Percentiles rank a stretch among this genome's conserved stretches.
Evolutionary conservation across 2,113 vertebrate genomes (phyloP).

Genomic region (Aphyosemion australe): DNA sequence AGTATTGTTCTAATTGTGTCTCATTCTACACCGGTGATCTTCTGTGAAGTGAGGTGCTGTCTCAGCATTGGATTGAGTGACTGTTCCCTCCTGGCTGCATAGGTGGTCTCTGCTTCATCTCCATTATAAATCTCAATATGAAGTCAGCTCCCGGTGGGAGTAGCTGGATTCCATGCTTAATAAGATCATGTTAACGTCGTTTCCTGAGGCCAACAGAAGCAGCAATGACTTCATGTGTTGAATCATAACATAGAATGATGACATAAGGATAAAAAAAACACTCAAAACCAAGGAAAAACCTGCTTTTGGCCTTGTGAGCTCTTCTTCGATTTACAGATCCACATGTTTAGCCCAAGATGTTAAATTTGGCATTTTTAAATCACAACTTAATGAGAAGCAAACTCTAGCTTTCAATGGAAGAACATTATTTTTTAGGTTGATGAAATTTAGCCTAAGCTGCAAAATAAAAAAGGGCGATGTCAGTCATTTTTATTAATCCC

Average conservation of each 20-base stretch:
- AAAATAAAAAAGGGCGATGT: too few relatives aligned
- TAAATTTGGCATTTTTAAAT: too few relatives aligned
- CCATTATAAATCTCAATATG: slow-evolving; percentile 6
- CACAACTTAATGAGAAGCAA: too few relatives aligned
- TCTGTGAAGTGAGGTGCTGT: too few relatives aligned
- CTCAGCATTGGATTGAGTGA: too few relatives aligned
- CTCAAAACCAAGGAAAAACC: slow-evolving; percentile 7
- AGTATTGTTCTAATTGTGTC: background rate
- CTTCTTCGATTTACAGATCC: too few relatives aligned
- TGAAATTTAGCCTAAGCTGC: too few relatives aligned
- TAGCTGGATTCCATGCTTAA: slow-evolving; percentile 16
- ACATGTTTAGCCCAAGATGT: too few relatives aligned
- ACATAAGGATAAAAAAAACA: slow-evolving; percentile 11
- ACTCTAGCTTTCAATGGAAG: too few relatives aligned
- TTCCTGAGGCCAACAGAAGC: slow-evolving; percentile 9
- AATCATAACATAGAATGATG: slow-evolving; percentile 22
- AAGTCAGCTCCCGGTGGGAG: slow-evolving; percentile 19
- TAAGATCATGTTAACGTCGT: slow-evolving; percentile 20
- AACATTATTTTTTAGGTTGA: too few relatives aligned
- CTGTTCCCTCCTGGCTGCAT: too few relatives aligned
- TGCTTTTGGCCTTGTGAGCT: background rate
- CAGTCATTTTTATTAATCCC: too few relatives aligned
- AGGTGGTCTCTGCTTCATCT: slow-evolving; percentile 9
- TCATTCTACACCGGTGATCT: fast-evolving
- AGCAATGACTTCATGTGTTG: slow-evolving; percentile 42